A percentile compares a stretch with the other conserved stretches of the same genome.
phyloP scores from a whole-genome alignment of 35 echinoderm and acorn worm genomes.

The Chiridota heheva region DNA sequence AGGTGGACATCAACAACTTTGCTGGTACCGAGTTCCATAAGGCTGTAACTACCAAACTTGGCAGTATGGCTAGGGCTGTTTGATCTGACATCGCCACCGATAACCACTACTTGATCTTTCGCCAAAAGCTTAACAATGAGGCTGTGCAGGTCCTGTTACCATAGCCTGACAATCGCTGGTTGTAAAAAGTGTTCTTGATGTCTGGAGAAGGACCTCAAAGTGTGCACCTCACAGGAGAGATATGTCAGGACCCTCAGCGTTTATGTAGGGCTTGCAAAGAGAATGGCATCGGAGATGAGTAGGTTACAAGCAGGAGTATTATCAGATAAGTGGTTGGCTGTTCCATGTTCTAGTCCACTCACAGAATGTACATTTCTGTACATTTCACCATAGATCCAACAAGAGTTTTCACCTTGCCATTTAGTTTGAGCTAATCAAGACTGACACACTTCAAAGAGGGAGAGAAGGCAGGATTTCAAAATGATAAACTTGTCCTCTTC shows the following conservation, averaged over 20 bases:
- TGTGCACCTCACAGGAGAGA: background rate
- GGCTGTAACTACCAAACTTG: conserved; percentile 31
- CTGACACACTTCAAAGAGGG: too few relatives aligned
- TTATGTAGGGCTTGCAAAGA: conserved; percentile 37
- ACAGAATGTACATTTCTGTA: background rate
- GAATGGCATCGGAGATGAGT: conserved; percentile 12
- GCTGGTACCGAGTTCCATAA: background rate
- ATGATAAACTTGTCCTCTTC: too few relatives aligned
- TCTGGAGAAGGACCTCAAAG: conserved; percentile 10
- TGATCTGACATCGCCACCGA: conserved; percentile 3
- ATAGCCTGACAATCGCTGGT: conserved; percentile 27
- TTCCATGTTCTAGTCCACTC: background rate
- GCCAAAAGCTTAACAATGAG: background rate
- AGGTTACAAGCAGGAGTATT: conserved; percentile 27
- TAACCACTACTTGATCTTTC: background rate
- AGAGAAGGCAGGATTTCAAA: too few relatives aligned
- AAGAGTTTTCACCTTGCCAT: too few relatives aligned
- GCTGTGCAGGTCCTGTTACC: background rate
- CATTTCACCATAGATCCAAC: too few relatives aligned
- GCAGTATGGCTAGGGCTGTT: conserved; percentile 42
- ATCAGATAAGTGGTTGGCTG: conserved; percentile 11
- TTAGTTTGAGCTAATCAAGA: too few relatives aligned
- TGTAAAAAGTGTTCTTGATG: conserved; percentile 17
- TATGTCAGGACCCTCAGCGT: background rate
- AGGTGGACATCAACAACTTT: conserved; percentile 38